Base-by-base conservation (phyloP, 2,888 invertebrate genomes). In the Nudaria mundana region DNA sequence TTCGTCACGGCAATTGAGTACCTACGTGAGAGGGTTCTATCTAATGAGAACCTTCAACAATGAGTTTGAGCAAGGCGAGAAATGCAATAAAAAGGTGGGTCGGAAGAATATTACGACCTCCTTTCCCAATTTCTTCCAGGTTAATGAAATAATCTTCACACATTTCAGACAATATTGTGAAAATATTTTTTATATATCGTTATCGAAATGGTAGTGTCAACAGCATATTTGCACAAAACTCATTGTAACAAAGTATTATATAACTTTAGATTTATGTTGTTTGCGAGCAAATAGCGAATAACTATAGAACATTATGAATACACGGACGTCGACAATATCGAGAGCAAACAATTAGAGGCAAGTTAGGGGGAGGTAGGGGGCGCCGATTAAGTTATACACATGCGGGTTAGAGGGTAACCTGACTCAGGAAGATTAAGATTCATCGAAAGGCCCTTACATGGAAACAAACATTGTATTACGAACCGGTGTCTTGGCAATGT, bases 291-390 rank as follows among this genome's bases (percentile, higher is more conserved):
- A 61, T 53, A 58, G 37, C 37, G 48, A 50, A 52, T 54, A 48
- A 54, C 48, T 57, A 64, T 55, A 51, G 47, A 60, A 59, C 65
- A 61, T 55, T 69, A 73, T 68, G 71, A 80, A 82, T 79, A 82
- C 66, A 52, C 44, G 80, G 74, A 75, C 80, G 73, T 82, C 80
- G 76, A 85, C 85, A 86, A 86, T 86, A 87, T 87, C 76, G 81
- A 70, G 76, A 77, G 86, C 83, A 88, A 88, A 88, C 87, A 88
- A 87, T 88, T 88, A 88, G 81, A 82, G 76, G 80, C 74, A 81
- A 81, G 76, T 81, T 79, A 78, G 71, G 80, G 79, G 66, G 64
- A 55, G 44, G 47, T 39, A 58, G 63, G 73, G 76, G 83, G 78
- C 64, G 76, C 73, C 85, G 85, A 88, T 87, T 87, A 86, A 87